Evolutionary conservation across 2,797 vertebrate species (phyloP).

Genomic region (Amphiprion clarkii): DNA sequence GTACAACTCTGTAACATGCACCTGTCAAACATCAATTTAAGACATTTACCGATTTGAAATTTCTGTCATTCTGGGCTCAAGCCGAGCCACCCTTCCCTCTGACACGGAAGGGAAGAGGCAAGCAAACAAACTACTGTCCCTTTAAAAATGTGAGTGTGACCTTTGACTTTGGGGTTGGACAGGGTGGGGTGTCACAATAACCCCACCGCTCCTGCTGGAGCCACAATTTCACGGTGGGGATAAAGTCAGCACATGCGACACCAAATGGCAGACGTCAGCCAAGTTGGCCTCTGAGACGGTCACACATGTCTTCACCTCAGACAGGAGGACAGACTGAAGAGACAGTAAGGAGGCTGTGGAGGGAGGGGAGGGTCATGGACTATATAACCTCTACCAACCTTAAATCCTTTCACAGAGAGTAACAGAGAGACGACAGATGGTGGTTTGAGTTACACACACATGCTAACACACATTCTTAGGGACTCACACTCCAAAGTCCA

Average conservation of each 20-base stretch:
- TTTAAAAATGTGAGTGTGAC: slow-evolving; percentile 56
- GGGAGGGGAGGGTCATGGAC: slow-evolving; percentile 1
- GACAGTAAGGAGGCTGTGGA: slow-evolving; percentile 13
- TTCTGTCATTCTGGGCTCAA: background rate
- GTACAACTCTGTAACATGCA: background rate
- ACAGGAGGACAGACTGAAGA: slow-evolving; percentile 32
- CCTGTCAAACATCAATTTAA: no score
- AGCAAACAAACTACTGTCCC: slow-evolving; percentile 29
- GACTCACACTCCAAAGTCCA: slow-evolving; percentile 29
- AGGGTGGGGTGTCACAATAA: slow-evolving; percentile 35
- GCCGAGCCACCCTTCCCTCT: background rate
- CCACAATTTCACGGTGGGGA: slow-evolving; percentile 50
- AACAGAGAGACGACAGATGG: slow-evolving; percentile 65
- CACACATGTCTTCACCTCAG: slow-evolving; percentile 41
- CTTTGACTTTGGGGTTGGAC: slow-evolving; percentile 43
- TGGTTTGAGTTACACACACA: slow-evolving; percentile 52
- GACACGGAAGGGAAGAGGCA: slow-evolving; percentile 17
- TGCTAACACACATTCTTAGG: slow-evolving; percentile 39
- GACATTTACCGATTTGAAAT: background rate
- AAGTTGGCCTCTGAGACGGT: slow-evolving; percentile 8
- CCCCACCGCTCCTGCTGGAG: slow-evolving; percentile 44
- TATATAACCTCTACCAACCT: slow-evolving; percentile 31
- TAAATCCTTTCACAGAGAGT: slow-evolving; percentile 45
- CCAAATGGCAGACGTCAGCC: slow-evolving; percentile 62
- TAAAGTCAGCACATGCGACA: slow-evolving; percentile 48